Percentiles rank a stretch among this genome's conserved stretches.
Conservation (phyloP, 1,140 invertebrate species). For the Magallana angulata region DNA sequence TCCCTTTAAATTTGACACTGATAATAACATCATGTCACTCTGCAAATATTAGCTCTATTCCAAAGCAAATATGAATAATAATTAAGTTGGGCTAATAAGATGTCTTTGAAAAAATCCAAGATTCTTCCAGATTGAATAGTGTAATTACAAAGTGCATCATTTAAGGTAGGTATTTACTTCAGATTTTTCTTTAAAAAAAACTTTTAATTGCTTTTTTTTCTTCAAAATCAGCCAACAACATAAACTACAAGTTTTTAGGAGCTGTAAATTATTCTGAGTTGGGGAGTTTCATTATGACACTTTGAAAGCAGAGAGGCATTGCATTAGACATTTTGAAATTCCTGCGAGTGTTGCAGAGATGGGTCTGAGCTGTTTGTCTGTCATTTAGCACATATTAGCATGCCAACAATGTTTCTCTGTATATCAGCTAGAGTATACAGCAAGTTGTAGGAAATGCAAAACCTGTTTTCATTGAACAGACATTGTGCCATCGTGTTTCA, state of each 20-base stretch:
- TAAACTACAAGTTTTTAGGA: neutral
- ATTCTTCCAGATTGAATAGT: no score
- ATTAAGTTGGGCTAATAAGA: no score
- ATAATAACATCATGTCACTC: neutral
- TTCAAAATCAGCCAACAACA: no score
- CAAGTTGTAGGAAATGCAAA: neutral
- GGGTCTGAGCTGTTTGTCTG: conserved; percentile 9
- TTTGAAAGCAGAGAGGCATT: neutral
- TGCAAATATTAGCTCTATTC: conserved; percentile 12
- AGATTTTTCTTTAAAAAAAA: no score
- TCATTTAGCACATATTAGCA: conserved; percentile 25
- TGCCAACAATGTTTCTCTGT: conserved; percentile 6
- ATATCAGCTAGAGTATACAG: neutral
- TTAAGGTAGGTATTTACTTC: no score
- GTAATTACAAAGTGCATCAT: no score
- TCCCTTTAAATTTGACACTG: no score
- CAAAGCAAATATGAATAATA: neutral
- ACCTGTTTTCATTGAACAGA: neutral
- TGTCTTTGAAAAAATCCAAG: no score
- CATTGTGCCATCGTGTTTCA: neutral
- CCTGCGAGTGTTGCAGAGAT: conserved; percentile 8
- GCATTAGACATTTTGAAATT: conserved; percentile 22
- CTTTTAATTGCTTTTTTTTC: no score
- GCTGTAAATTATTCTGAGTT: neutral
- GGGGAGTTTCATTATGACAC: conserved; percentile 30